Evolutionary conservation across 2,888 invertebrate species (phyloP).

Genomic region (Teleiodes luculella): DNA sequence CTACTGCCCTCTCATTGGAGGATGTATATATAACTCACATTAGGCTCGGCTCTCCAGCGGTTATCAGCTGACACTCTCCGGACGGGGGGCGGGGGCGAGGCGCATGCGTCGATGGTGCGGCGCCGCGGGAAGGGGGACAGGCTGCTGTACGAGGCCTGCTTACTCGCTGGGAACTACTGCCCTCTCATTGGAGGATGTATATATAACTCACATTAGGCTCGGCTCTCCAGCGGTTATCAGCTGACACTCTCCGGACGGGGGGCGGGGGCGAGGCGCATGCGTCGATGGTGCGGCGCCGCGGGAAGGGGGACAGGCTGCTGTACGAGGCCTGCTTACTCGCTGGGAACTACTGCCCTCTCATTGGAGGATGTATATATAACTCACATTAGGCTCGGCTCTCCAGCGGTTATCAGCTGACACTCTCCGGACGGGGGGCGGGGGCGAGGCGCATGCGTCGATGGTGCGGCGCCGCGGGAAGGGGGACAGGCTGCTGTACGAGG

Average conservation of each 20-base stretch:
- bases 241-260: slow-evolving; percentile 62
- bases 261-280: slow-evolving; percentile 54
- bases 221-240: slow-evolving; percentile 55
- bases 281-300: slow-evolving; percentile 61
- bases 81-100: slow-evolving; percentile 58
- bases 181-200: too few relatives aligned
- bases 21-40: slow-evolving; percentile 41
- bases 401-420: slow-evolving; percentile 65
- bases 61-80: too few relatives aligned
- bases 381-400: slow-evolving; percentile 60
- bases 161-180: too few relatives aligned
- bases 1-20: too few relatives aligned
- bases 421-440: slow-evolving; percentile 62
- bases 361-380: too few relatives aligned
- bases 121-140: slow-evolving; percentile 67
- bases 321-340: slow-evolving; percentile 68
- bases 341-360: slow-evolving; percentile 75
- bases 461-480: slow-evolving; percentile 63
- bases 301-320: slow-evolving; percentile 70
- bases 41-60: slow-evolving; percentile 61
- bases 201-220: slow-evolving; percentile 53
- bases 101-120: slow-evolving; percentile 60
- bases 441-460: slow-evolving; percentile 55
- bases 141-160: too few relatives aligned
- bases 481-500: slow-evolving; percentile 60